Evolutionary conservation across 2,888 invertebrate species (phyloP), one percentile per base, ranked within the genome.

Genomic region (Cactoblastis cactorum): DNA sequence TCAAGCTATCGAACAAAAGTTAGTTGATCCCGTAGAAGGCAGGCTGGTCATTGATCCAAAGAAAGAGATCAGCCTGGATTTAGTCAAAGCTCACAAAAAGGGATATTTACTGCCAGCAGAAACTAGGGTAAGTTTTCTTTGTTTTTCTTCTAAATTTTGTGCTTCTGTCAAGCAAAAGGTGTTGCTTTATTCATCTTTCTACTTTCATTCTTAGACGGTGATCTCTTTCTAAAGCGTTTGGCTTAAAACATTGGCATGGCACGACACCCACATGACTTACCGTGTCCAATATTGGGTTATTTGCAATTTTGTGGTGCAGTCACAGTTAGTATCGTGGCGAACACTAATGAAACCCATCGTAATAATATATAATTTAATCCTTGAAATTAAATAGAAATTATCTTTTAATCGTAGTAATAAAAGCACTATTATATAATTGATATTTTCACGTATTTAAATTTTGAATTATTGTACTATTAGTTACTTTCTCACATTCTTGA

Each of bases 81-180:
- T 97, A 80, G 91, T 94, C 72, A 96, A 96, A 91, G 97, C 97
- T 77, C 91, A 94, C 80, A 95, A 96, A 82, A 94, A 94, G 91
- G 96, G 97, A 74, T 94, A 95, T 90, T 93, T 97, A 74, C 92
- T 97, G 90, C 94, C 96, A 83, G 96, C 97, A 80, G 96, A 96
- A 92, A 95, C 96, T 80, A 93, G 97, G 96, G 97, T 97, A 93
- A 97, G 96, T 94, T 37, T 62, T 69, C 68, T 66, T 62, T 59
- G 47, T 59, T 60, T 59, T 65, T 49, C 58, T 56, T 18, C 73
- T 66, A 57, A 65, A 63, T 69, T 74, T 76, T 84, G 75, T 83
- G 86, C 86, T 84, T 84, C 63, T 74, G 75, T 74, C 69, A 74
- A 83, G 80, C 80, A 77, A 77, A 35, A 80, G 87, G 86, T 89